These are phyloP conservation scores for Apostichopus californicus DNA, from an alignment of 35 echinoderm and acorn worm species.

Conservation along the genomic window DNA sequence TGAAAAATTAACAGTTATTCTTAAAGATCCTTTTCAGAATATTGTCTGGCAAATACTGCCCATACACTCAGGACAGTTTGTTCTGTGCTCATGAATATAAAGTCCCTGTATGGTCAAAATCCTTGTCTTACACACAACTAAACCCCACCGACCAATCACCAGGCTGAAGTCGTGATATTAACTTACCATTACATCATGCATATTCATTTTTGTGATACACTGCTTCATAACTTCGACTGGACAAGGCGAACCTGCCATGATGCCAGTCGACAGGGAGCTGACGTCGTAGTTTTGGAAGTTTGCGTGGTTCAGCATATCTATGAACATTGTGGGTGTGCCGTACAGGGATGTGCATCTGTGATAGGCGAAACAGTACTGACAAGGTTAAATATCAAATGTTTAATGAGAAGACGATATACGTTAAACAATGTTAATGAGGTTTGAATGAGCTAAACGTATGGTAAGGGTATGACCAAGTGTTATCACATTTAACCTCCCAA, in stretches of 20 bases:
- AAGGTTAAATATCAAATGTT: not conserved
- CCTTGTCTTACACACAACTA: too few species aligned
- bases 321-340: slow-evolving; percentile 79
- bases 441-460: too few species aligned
- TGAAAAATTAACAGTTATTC: too few species aligned
- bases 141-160: too few species aligned
- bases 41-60: not conserved
- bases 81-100: too few species aligned
- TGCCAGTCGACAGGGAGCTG: slow-evolving; percentile 37
- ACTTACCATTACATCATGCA: slow-evolving; percentile 88
- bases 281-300: slow-evolving; percentile 65
- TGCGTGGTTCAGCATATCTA: slow-evolving; percentile 73
- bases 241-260: slow-evolving; percentile 71
- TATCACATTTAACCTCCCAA: too few species aligned
- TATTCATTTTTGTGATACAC: slow-evolving; percentile 74
- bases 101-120: too few species aligned
- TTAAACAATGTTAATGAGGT: too few species aligned
- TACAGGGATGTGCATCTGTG: slow-evolving; percentile 70
- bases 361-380: not conserved
- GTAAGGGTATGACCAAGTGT: too few species aligned
- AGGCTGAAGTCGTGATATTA: not conserved
- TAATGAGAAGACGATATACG: not conserved
- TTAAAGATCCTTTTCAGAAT: too few species aligned
- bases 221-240: slow-evolving; percentile 83
- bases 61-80: too few species aligned